Conservation (phyloP, 2,797 vertebrate species). For the Sebastolobus alascanus region DNA sequence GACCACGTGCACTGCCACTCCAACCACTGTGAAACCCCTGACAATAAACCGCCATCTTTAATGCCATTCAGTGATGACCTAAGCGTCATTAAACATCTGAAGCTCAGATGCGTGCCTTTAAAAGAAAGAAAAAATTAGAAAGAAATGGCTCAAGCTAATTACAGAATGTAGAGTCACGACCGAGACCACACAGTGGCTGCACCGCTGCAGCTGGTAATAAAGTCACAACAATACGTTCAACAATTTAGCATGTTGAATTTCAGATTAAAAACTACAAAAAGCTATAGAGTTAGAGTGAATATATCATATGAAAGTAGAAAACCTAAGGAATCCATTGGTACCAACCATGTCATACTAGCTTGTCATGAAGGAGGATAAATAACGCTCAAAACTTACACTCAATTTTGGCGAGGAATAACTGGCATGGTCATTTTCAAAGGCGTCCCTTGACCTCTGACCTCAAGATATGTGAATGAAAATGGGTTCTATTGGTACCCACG, state of each 20-base stretch:
- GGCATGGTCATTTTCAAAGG: too few relatives aligned
- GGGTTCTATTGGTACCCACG: too few relatives aligned
- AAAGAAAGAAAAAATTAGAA: constrained; percentile 40
- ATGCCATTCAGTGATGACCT: constrained; percentile 43
- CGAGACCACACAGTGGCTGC: constrained; percentile 25
- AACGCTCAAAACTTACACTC: too few relatives aligned
- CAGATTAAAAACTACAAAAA: background rate
- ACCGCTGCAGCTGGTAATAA: constrained; percentile 37
- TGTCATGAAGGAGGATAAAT: too few relatives aligned
- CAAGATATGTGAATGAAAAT: too few relatives aligned
- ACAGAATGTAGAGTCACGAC: constrained; percentile 35
- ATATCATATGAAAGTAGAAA: too few relatives aligned
- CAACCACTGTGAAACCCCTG: constrained; percentile 46
- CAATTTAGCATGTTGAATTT: background rate
- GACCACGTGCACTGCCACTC: constrained; percentile 56
- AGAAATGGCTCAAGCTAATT: constrained; percentile 52
- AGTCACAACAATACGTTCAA: constrained; percentile 29
- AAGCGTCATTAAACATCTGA: constrained; percentile 55
- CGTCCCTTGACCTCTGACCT: too few relatives aligned
- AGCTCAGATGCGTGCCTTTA: constrained; percentile 30
- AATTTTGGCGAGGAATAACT: too few relatives aligned
- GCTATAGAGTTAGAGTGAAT: background rate
- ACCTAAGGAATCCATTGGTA: too few relatives aligned
- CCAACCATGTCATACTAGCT: too few relatives aligned
- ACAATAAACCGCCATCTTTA: constrained; percentile 44